These are phyloP conservation scores for Pangasianodon hypophthalmus DNA, from an alignment of 2,113 vertebrate species.

Conservation along the genomic window DNA sequence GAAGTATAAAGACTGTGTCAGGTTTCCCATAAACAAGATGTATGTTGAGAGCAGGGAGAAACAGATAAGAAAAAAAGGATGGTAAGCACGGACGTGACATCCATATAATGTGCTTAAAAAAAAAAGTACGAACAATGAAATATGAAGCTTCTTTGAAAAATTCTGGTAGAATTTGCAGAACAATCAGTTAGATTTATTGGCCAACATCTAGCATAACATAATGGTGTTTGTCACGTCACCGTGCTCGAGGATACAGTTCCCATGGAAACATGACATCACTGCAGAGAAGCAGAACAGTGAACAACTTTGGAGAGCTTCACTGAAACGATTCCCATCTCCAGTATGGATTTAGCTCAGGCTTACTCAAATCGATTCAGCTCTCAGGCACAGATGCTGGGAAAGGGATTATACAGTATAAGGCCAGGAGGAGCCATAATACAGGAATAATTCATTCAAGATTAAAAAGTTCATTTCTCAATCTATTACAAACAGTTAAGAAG, in stretches of 20 bases:
- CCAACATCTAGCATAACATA: slow-evolving; percentile 16
- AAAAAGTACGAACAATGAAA: neutral
- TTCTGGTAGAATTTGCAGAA: neutral
- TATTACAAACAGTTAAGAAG: neutral
- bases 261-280: slow-evolving; percentile 43
- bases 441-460: slow-evolving; percentile 2
- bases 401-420: slow-evolving; percentile 30
- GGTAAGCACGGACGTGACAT: neutral
- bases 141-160: neutral
- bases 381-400: neutral
- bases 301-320: slow-evolving; percentile 20
- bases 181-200: slow-evolving; percentile 9
- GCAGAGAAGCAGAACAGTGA: neutral
- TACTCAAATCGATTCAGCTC: slow-evolving; percentile 34
- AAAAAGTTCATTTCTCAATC: slow-evolving; percentile 24
- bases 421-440: neutral
- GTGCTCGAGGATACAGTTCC: neutral
- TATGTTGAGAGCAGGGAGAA: neutral
- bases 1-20: neutral
- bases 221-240: slow-evolving; percentile 1
- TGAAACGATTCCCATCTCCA: slow-evolving; percentile 22
- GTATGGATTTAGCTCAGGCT: slow-evolving; percentile 28
- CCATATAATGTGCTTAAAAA: neutral
- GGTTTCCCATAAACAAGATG: neutral
- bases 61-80: neutral